A percentile compares a stretch with the other conserved stretches of the same genome.
Conservation (phyloP, 2,113 vertebrate genomes). For the Crotalus tigris region DNA sequence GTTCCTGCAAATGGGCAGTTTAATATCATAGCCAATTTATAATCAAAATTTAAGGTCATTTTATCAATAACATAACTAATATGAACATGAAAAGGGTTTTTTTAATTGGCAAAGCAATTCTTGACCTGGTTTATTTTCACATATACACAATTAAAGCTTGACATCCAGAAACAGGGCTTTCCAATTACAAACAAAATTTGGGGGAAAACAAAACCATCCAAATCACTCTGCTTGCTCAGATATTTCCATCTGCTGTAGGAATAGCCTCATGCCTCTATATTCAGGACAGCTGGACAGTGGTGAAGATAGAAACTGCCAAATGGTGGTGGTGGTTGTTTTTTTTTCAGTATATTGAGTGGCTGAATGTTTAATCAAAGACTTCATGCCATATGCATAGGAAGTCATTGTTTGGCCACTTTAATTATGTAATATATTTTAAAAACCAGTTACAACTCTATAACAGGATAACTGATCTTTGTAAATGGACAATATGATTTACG, state of each 20-base stretch:
- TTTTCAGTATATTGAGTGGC: neutral
- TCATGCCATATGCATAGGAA: neutral
- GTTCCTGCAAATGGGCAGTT: too few species aligned
- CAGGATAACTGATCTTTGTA: neutral
- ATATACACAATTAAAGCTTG: neutral
- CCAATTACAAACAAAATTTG: neutral
- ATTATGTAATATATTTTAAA: neutral
- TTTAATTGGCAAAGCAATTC: neutral
- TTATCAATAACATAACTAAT: accelerated
- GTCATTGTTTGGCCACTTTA: neutral
- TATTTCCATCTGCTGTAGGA: neutral
- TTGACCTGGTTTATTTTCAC: neutral
- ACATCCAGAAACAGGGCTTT: neutral
- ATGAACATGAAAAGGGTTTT: accelerated
- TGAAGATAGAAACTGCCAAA: neutral
- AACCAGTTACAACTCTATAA: neutral
- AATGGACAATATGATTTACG: neutral
- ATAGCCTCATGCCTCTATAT: neutral
- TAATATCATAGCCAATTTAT: neutral
- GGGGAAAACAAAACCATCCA: neutral
- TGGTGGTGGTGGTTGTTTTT: neutral
- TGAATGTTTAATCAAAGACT: neutral
- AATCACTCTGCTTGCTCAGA: neutral
- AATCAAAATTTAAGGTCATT: neutral
- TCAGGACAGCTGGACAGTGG: neutral